Evolutionary conservation across 2,888 invertebrate species (phyloP).

Genomic region (Yponomeuta evonymella): DNA sequence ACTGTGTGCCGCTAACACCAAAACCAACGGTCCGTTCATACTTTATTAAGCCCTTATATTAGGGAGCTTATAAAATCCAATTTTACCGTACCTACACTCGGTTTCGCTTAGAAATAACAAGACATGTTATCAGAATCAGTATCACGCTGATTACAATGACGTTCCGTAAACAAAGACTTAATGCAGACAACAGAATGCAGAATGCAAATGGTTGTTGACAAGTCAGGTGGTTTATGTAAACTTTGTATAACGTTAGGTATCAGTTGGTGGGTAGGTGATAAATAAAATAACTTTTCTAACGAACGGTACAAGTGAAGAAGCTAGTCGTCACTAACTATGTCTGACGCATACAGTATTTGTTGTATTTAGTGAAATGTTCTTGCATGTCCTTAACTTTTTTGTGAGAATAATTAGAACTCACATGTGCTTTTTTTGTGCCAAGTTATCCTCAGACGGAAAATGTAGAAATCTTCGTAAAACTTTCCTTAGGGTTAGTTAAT

Average conservation of each 20-base stretch:
- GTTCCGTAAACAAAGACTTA: neutral
- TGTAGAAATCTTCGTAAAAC: conserved; percentile 30
- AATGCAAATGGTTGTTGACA: conserved; percentile 1
- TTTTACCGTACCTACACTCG: neutral
- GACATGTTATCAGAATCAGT: neutral
- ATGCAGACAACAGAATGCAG: neutral
- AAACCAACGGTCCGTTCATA: conserved; percentile 5
- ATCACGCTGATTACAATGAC: neutral
- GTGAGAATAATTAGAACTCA: conserved; percentile 51
- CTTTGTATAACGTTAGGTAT: neutral
- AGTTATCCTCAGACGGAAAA: conserved; percentile 46
- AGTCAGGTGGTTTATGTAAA: neutral
- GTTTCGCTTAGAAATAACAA: neutral
- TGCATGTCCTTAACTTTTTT: conserved; percentile 58
- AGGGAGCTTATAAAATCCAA: neutral
- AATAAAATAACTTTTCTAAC: neutral
- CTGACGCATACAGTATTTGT: neutral
- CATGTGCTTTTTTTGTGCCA: conserved; percentile 52
- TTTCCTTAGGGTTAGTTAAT: conserved; percentile 39
- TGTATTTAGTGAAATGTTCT: conserved; percentile 40
- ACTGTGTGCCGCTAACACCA: conserved; percentile 16
- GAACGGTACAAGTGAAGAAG: conserved; percentile 1
- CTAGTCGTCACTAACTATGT: conserved; percentile 5
- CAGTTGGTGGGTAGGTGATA: neutral
- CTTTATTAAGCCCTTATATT: neutral